Evolutionary conservation across 2,113 vertebrate genomes (phyloP).

Genomic region (Camelus dromedarius): DNA sequence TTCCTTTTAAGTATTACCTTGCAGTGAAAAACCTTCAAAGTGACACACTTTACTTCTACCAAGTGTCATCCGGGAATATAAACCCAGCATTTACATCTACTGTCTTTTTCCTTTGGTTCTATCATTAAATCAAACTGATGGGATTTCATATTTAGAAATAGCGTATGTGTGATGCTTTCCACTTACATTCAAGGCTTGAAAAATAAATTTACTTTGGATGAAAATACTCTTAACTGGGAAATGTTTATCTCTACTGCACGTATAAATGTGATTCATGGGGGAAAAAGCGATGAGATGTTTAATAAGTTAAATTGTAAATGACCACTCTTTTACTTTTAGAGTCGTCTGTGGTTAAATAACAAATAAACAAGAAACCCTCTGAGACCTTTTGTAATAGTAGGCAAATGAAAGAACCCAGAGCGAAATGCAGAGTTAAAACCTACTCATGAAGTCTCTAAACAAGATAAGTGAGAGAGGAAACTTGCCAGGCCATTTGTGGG

Average conservation of each 20-base stretch:
- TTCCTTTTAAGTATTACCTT: constrained; percentile 66
- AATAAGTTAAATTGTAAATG: constrained; percentile 5
- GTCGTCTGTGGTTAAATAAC: constrained; percentile 22
- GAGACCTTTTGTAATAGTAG: constrained; percentile 36
- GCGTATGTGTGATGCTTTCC: background rate
- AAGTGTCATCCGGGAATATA: background rate
- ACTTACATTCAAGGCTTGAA: background rate
- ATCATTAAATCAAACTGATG: background rate
- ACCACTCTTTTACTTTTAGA: background rate
- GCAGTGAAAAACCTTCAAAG: constrained; percentile 18
- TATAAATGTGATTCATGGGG: background rate
- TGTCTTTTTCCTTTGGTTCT: background rate
- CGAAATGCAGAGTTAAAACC: constrained; percentile 34
- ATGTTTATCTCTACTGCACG: background rate
- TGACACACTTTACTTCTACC: background rate
- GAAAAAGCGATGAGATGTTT: background rate
- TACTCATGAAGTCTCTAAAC: constrained; percentile 6
- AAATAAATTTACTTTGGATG: constrained; percentile 11
- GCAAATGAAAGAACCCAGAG: constrained; percentile 8
- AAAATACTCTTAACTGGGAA: background rate
- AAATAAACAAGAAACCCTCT: constrained; percentile 31
- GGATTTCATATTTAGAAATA: constrained; percentile 52
- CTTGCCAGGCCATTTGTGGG: background rate
- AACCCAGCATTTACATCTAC: background rate
- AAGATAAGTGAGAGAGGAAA: constrained; percentile 43